A percentile compares a stretch with the other conserved stretches of the same genome.
Conservation (phyloP, 2,113 vertebrate genomes). For the Phrynosoma platyrhinos region DNA sequence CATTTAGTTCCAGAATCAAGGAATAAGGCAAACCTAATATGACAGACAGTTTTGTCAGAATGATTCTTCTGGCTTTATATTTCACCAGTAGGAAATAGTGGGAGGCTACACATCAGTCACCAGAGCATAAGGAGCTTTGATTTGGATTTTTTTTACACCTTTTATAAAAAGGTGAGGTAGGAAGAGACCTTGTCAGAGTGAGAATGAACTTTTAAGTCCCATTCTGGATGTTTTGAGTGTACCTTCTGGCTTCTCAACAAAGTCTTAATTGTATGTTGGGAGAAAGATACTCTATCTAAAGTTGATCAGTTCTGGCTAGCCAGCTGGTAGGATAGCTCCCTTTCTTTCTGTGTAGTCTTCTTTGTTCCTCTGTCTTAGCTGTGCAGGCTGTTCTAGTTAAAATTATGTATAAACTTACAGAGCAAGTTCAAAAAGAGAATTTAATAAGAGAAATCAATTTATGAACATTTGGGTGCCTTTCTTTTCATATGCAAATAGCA, state of each 20-base stretch:
- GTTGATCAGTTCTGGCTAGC: neutral
- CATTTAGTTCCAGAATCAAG: conserved; percentile 4
- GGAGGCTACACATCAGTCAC: neutral
- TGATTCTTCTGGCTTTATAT: neutral
- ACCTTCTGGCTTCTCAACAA: neutral
- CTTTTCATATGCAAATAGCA: conserved; percentile 11
- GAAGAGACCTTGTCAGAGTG: neutral
- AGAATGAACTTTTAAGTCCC: neutral
- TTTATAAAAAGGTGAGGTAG: neutral
- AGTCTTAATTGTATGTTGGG: conserved; percentile 6
- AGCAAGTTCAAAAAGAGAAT: conserved; percentile 9
- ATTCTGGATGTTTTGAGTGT: neutral
- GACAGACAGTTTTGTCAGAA: neutral
- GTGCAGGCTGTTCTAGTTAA: conserved; percentile 2
- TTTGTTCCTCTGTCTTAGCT: neutral
- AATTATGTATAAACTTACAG: conserved; percentile 7
- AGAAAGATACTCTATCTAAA: neutral
- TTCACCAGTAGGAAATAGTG: neutral
- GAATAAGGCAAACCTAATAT: neutral
- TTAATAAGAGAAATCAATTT: conserved; percentile 24
- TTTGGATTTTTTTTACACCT: neutral
- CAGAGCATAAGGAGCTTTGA: neutral
- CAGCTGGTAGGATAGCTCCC: neutral
- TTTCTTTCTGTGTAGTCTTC: neutral
- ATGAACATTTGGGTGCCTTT: conserved; percentile 21